Evolutionary conservation across 2,113 vertebrate species (phyloP).

Genomic region (Hemicordylus capensis): DNA sequence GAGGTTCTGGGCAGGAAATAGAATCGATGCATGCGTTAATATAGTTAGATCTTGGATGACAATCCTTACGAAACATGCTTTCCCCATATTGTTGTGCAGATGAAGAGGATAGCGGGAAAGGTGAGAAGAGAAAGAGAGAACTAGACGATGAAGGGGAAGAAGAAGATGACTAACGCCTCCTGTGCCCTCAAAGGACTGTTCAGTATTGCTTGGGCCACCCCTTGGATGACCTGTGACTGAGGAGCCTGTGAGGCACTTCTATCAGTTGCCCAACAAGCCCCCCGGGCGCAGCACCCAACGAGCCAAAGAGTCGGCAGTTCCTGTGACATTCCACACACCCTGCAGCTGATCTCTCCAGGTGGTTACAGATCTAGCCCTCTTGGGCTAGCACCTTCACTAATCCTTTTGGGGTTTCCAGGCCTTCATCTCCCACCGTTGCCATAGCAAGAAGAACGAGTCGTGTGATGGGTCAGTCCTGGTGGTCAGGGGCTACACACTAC

Average conservation of each 20-base stretch:
- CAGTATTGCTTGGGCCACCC: conserved; percentile 84
- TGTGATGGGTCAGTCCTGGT: conserved; percentile 82
- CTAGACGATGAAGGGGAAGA: conserved; percentile 88
- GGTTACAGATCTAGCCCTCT: conserved; percentile 78
- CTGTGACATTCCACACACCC: conserved; percentile 87
- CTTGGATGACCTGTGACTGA: conserved; percentile 78
- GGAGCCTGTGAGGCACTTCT: conserved; percentile 62
- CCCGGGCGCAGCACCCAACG: conserved; percentile 71
- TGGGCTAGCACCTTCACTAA: conserved; percentile 84
- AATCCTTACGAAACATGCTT: not conserved
- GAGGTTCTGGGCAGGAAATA: too few species aligned
- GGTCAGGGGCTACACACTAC: conserved; percentile 83
- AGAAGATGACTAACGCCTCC: conserved; percentile 81
- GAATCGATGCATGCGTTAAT: not conserved
- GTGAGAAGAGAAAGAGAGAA: conserved; percentile 91
- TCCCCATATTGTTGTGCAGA: conserved; percentile 53
- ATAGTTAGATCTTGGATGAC: not conserved
- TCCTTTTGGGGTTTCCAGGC: conserved; percentile 82
- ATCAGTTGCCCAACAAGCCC: conserved; percentile 68
- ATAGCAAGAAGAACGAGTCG: conserved; percentile 80
- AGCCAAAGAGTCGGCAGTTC: conserved; percentile 82
- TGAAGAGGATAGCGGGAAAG: conserved; percentile 80
- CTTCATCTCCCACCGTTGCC: conserved; percentile 83
- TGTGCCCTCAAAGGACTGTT: conserved; percentile 77
- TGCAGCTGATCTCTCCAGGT: conserved; percentile 80